These are phyloP conservation scores for Seriola aureovittata DNA, from an alignment of 2,113 vertebrate genomes.

Conservation along the genomic window DNA sequence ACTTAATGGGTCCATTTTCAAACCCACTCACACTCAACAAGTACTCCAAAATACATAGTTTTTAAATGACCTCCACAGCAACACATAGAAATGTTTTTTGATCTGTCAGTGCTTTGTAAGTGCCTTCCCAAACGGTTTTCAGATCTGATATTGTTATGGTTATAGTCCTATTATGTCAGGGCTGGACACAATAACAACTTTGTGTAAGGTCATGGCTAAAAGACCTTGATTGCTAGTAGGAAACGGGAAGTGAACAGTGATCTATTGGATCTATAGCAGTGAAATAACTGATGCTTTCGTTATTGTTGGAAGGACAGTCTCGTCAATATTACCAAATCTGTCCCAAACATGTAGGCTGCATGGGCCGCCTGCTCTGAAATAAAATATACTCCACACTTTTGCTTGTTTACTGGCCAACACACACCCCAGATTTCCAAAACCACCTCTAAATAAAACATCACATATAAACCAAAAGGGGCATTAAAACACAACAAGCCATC, in stretches of 20 bases:
- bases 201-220: neutral
- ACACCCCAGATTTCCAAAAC: constrained; percentile 16
- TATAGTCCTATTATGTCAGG: neutral
- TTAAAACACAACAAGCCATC: constrained; percentile 53
- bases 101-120: neutral
- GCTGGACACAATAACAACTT: neutral
- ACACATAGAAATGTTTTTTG: constrained; percentile 20
- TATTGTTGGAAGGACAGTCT: neutral
- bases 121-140: constrained; percentile 15
- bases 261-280: neutral
- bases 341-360: neutral
- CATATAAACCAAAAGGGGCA: constrained; percentile 27
- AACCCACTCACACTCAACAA: constrained; percentile 37
- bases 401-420: neutral
- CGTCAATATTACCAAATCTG: neutral
- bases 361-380: neutral
- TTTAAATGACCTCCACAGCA: constrained; percentile 8
- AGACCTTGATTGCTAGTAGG: neutral
- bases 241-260: neutral
- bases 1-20: constrained; percentile 45
- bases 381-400: neutral
- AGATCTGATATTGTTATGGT: constrained; percentile 14
- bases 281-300: neutral
- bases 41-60: constrained; percentile 31
- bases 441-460: constrained; percentile 36